These are phyloP conservation scores for Erythrolamprus reginae DNA, from an alignment of 2,113 vertebrate genomes.

Conservation along the genomic window DNA sequence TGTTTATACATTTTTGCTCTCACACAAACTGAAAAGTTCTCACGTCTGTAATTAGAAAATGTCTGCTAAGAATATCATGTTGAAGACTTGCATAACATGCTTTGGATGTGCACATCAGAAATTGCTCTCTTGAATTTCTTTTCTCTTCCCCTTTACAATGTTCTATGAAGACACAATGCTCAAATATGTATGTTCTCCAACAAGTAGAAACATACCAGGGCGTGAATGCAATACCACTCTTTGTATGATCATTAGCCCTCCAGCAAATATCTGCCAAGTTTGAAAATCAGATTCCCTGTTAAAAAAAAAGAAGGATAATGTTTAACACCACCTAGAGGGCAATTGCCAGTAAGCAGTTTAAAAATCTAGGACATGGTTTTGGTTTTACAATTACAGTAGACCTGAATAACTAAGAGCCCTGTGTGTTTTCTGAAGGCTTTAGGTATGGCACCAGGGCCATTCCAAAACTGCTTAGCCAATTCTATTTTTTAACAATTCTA, in stretches of 20 bases:
- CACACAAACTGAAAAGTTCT: neutral
- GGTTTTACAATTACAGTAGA: neutral
- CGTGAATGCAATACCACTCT: constrained; percentile 81
- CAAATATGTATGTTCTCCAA: neutral
- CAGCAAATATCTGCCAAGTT: constrained; percentile 12
- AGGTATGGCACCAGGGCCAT: neutral
- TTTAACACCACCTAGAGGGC: neutral
- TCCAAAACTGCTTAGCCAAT: neutral
- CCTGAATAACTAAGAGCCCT: neutral
- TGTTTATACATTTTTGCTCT: neutral
- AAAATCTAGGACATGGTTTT: neutral
- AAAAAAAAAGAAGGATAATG: constrained; percentile 37
- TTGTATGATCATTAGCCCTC: constrained; percentile 67
- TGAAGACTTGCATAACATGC: neutral
- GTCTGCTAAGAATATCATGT: neutral
- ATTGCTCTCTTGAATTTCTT: constrained; percentile 23
- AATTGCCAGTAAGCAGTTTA: neutral
- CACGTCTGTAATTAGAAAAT: neutral
- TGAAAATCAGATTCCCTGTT: constrained; percentile 21
- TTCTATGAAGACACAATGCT: constrained; percentile 12
- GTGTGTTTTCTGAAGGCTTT: neutral
- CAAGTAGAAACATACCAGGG: constrained; percentile 75
- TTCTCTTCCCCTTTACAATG: neutral
- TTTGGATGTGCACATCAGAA: neutral
- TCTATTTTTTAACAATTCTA: neutral